Conservation (phyloP, 2,113 vertebrate species). For the Hyperopisus bebe region DNA sequence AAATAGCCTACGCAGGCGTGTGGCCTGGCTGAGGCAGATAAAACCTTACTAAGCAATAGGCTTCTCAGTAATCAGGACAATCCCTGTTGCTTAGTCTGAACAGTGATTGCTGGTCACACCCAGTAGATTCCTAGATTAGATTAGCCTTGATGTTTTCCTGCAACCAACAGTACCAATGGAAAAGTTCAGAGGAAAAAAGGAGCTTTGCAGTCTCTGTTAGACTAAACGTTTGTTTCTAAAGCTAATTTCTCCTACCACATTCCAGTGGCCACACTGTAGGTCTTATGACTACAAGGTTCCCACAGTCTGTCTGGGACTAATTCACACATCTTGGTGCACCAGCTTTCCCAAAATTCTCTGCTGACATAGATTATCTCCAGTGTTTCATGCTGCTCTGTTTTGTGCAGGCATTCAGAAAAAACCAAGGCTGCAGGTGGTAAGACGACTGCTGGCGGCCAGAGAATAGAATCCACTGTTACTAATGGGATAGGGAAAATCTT, state of each 20-base stretch:
- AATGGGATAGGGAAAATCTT: neutral
- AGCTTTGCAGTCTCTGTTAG: neutral
- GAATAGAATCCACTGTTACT: neutral
- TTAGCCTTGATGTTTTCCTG: neutral
- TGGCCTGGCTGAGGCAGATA: neutral
- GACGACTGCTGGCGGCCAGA: neutral
- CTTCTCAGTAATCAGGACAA: neutral
- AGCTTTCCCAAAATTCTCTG: neutral
- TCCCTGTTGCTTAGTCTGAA: neutral
- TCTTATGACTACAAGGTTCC: constrained; percentile 2
- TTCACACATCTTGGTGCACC: neutral
- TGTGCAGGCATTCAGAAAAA: neutral
- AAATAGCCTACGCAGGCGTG: neutral
- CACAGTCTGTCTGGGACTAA: neutral
- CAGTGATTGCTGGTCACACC: constrained; percentile 1
- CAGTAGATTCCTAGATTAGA: constrained; percentile 12
- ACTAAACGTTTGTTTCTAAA: neutral
- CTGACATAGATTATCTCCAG: constrained; percentile 9
- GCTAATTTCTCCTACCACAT: neutral
- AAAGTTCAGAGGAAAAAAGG: neutral
- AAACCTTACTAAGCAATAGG: neutral
- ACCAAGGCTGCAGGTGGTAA: neutral
- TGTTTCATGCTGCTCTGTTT: constrained; percentile 5
- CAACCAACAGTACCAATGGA: neutral
- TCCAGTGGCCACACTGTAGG: neutral